phyloP scores from a whole-genome alignment of 2,888 invertebrate species.

The Acronicta leporina region DNA sequence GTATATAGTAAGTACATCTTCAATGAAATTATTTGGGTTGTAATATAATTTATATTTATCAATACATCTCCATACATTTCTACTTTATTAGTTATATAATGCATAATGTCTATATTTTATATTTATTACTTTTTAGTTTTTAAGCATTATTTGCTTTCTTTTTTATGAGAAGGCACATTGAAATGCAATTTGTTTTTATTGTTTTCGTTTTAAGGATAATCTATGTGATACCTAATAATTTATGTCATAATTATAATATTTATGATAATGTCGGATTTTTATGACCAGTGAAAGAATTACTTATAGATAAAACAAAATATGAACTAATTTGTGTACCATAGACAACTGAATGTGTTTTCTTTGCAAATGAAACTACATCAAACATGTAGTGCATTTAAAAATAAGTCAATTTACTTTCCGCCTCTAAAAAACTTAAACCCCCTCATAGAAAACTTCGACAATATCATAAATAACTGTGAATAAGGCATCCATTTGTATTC shows the following conservation, averaged over 20 bases:
- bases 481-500: constrained; percentile 17
- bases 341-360: no score
- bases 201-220: constrained; percentile 30
- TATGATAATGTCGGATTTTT: constrained; percentile 19
- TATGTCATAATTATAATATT: constrained; percentile 17
- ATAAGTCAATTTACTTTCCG: no score
- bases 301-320: no score
- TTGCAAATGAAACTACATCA: no score
- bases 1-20: constrained; percentile 44
- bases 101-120: constrained; percentile 32
- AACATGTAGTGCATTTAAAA: no score
- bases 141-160: constrained; percentile 43
- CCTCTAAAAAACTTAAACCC: no score
- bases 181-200: constrained; percentile 29
- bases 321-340: no score
- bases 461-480: constrained; percentile 13
- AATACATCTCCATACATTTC: constrained; percentile 29
- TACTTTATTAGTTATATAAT: constrained; percentile 37
- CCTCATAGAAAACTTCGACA: constrained; percentile 7
- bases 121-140: constrained; percentile 47
- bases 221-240: constrained; percentile 26
- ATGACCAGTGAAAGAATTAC: neutral
- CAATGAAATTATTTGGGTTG: constrained; percentile 42
- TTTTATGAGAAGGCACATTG: constrained; percentile 23
- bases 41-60: constrained; percentile 43